A percentile compares a stretch with the other conserved stretches of the same genome.
These are phyloP conservation scores for Trachelipus rathkii DNA, from an alignment of 1,140 invertebrate species.

Conservation along the genomic window DNA sequence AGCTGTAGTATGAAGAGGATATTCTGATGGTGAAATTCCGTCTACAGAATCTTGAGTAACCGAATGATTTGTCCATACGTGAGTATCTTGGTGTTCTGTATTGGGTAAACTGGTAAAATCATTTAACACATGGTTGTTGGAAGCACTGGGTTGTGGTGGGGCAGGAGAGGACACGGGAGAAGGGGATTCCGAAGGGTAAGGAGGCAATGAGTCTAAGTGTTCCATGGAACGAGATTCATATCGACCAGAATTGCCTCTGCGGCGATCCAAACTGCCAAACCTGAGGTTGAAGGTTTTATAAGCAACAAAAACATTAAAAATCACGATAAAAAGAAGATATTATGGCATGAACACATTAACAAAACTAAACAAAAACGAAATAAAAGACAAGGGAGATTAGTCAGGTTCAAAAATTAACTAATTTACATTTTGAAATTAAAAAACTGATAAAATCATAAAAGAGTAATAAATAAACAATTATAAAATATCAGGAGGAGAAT, in stretches of 20 bases:
- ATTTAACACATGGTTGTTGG: too few relatives aligned
- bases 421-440: not conserved
- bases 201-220: conserved; percentile 43
- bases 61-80: not conserved
- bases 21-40: not conserved
- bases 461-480: conserved; percentile 19
- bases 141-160: conserved; percentile 24
- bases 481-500: conserved; percentile 20
- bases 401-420: conserved; percentile 16
- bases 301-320: not conserved
- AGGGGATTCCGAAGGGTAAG: conserved; percentile 28
- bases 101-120: too few relatives aligned
- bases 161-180: conserved; percentile 27
- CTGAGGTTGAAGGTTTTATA: conserved; percentile 47
- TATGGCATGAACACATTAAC: not conserved
- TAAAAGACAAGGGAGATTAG: conserved; percentile 22
- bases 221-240: conserved; percentile 46
- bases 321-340: not conserved
- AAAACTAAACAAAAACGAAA: conserved; percentile 6
- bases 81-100: not conserved
- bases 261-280: conserved; percentile 62
- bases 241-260: conserved; percentile 52
- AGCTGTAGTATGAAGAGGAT: not conserved
- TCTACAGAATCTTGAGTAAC: not conserved
- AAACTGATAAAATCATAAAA: conserved; percentile 26